Evolutionary conservation across 2,888 invertebrate species (phyloP).

Genomic region (Bombyx huttoni): DNA sequence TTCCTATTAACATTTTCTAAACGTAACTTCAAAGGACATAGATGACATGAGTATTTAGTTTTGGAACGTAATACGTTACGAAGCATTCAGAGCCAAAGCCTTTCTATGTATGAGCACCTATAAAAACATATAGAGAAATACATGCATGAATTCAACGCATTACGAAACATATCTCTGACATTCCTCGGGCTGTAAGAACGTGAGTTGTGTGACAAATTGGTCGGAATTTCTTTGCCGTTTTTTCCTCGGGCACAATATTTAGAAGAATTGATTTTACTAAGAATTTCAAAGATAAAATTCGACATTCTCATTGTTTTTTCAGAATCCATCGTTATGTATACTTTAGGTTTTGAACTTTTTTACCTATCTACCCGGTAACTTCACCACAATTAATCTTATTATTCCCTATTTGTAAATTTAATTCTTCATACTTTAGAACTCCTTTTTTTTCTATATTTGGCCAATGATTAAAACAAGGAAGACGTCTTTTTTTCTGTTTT

Average conservation of each 20-base stretch:
- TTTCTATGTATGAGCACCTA: neutral
- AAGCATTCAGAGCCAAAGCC: neutral
- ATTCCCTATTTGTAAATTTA: too few species aligned
- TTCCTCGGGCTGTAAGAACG: constrained; percentile 38
- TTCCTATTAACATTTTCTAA: too few species aligned
- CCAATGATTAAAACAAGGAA: neutral
- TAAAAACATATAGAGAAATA: constrained; percentile 13
- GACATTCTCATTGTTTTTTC: neutral
- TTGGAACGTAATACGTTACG: neutral
- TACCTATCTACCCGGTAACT: too few species aligned
- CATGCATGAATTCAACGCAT: constrained; percentile 36
- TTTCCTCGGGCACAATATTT: constrained; percentile 17
- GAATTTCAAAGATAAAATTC: neutral
- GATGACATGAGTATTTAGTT: too few species aligned
- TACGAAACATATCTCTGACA: constrained; percentile 31
- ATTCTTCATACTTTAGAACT: too few species aligned
- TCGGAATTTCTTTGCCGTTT: constrained; percentile 15
- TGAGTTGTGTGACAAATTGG: constrained; percentile 28
- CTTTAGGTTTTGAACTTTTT: too few species aligned
- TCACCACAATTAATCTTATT: too few species aligned
- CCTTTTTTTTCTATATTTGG: neutral
- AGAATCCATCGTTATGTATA: too few species aligned
- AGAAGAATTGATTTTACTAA: neutral
- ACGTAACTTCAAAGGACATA: too few species aligned
- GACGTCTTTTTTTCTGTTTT: neutral